phyloP scores from a whole-genome alignment of 1,140 invertebrate genomes.

The Ceratina japonica region DNA sequence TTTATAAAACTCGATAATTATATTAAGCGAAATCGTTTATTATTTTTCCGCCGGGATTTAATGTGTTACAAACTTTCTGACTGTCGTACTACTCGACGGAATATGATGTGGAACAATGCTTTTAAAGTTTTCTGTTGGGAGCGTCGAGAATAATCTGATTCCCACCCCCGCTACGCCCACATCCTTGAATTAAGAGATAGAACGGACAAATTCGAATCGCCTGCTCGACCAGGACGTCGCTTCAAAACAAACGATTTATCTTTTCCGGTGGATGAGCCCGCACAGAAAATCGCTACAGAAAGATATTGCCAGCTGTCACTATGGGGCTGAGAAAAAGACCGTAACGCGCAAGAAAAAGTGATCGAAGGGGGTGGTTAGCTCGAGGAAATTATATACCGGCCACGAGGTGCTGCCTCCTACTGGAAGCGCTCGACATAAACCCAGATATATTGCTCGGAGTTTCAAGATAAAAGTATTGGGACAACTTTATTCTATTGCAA shows the following conservation, averaged over 20 bases:
- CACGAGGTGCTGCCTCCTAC: conserved; percentile 52
- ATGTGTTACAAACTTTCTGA: neutral
- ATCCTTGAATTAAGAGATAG: conserved; percentile 30
- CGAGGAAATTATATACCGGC: neutral
- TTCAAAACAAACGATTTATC: conserved; percentile 77
- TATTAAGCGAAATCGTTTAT: no score
- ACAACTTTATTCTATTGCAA: no score
- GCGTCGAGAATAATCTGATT: conserved; percentile 10
- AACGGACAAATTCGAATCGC: conserved; percentile 19
- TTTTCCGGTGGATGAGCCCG: conserved; percentile 72
- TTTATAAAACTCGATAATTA: no score
- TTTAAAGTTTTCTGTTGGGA: neutral
- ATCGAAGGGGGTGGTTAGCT: neutral
- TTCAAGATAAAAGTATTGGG: no score
- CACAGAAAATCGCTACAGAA: conserved; percentile 66
- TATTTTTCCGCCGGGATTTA: no score
- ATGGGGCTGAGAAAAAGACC: conserved; percentile 47
- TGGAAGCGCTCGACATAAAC: neutral
- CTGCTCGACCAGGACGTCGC: conserved; percentile 41
- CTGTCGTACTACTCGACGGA: no score
- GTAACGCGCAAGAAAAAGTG: conserved; percentile 37
- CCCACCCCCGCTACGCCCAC: neutral
- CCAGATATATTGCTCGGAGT: no score
- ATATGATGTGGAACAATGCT: neutral
- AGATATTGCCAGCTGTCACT: conserved; percentile 65